phyloP scores from a whole-genome alignment of 92 coral and sea anemone genomes.

The Phenganax subtilis region DNA sequence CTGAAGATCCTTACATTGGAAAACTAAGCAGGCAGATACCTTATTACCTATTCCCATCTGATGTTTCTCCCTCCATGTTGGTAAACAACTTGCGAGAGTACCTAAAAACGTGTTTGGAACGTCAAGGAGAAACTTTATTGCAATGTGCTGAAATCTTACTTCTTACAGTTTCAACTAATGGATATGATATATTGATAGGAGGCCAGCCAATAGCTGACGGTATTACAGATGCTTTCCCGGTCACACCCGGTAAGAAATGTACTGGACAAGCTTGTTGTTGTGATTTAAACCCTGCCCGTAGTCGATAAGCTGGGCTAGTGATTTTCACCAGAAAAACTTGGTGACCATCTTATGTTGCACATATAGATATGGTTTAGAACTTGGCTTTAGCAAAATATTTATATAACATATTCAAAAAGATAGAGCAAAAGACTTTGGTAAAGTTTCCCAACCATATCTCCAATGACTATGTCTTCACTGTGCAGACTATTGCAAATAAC shows the following conservation, averaged over 20 bases:
- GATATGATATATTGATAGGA: constrained; percentile 26
- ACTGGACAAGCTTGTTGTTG: constrained; percentile 20
- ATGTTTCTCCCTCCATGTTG: constrained; percentile 22
- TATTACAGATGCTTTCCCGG: constrained; percentile 28
- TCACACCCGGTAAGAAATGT: not conserved
- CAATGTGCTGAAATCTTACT: not conserved
- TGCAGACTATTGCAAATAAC: no score
- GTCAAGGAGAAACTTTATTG: not conserved
- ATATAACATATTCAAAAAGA: no score
- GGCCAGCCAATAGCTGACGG: constrained; percentile 7
- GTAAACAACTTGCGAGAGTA: constrained; percentile 27
- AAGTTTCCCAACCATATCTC: no score
- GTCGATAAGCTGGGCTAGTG: not conserved
- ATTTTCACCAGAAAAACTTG: no score
- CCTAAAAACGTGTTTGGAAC: constrained; percentile 5
- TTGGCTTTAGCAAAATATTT: no score
- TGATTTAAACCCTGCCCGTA: constrained; percentile 7
- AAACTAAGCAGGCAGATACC: constrained; percentile 25
- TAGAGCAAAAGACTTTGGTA: no score
- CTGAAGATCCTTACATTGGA: constrained; percentile 38
- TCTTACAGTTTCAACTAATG: constrained; percentile 7
- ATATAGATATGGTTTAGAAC: no score
- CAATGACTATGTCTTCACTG: no score
- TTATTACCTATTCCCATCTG: constrained; percentile 28
- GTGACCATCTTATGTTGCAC: no score